Base-by-base conservation (phyloP, 2,797 vertebrate genomes). In the Crocidura indochinensis region DNA sequence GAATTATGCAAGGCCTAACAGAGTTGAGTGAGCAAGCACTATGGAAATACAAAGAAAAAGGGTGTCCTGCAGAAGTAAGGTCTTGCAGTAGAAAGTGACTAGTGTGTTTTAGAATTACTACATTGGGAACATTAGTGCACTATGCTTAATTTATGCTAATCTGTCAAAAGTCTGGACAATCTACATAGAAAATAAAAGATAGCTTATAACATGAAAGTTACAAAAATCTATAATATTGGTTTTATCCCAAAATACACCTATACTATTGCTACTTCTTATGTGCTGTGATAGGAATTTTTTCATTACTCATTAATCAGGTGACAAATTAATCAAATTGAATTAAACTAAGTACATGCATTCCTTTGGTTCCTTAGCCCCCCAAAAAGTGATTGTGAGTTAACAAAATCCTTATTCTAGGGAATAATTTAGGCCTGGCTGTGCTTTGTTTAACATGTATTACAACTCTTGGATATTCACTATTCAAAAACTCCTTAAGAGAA, bases 161-260 rank as follows among this genome's bases (percentile, higher is more conserved):
- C 12, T 93, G 31, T 68, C 75, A 90, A 94, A 88, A 95, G 81
- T 91, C 29, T 73, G 80, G 14, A n/a, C 84, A 88, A 91, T 93
- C 15, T 76, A 84, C 14, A 51, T 65, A 51, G 49, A 88, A 87
- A 94, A 53, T 87, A 67, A 87, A 62, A 90, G 92, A 47, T 8
- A 4, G 11, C n/a, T 56, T 94, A 53, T 8, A 51, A 49, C 15
- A 87, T 49, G 12, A 88, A 92, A 95, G 31, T 24, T 81, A 60
- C 68, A 73, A 67, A 67, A 75, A 79, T 60, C 22, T 44, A 80
- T 15, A 90, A 81, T 20, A 93, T 91, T 72, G 64, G 87, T 90
- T 64, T 93, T 67, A 80, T 46, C 15, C 51, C 53, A 20, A 80
- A 92, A 93, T 2, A 77, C 60, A 90, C 2, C 9, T 51, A 75